Conservation (phyloP, 2,888 invertebrate species). For the Junonia oenone region DNA sequence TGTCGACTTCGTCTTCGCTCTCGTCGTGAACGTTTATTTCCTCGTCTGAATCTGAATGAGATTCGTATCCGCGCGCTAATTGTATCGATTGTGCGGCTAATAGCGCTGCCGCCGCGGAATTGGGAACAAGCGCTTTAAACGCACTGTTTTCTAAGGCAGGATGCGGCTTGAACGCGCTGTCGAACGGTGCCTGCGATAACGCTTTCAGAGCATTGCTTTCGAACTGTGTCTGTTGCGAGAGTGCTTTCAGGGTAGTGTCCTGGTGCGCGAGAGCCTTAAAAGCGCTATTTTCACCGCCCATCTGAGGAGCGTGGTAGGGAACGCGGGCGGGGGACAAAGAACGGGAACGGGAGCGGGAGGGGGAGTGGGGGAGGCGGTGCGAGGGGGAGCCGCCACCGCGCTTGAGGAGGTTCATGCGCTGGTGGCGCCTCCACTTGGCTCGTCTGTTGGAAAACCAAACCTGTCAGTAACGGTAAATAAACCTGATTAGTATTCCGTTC, state of each 20-base stretch:
- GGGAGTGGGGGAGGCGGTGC: constrained; percentile 77
- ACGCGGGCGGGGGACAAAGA: constrained; percentile 82
- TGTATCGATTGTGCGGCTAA: constrained; percentile 72
- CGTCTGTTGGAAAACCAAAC: constrained; percentile 99
- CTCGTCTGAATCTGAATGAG: constrained; percentile 83
- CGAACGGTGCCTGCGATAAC: constrained; percentile 58
- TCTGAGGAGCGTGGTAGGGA: constrained; percentile 80
- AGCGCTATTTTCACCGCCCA: constrained; percentile 95
- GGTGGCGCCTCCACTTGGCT: constrained; percentile 98
- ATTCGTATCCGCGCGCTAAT: constrained; percentile 68
- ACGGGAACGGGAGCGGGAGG: constrained; percentile 84
- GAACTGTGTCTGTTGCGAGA: constrained; percentile 77
- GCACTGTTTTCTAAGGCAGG: constrained; percentile 89
- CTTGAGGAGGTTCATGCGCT: constrained; percentile 95
- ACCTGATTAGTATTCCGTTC: constrained; percentile 74
- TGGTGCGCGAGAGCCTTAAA: constrained; percentile 87
- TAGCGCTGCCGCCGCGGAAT: constrained; percentile 81
- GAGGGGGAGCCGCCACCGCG: constrained; percentile 87
- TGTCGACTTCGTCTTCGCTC: constrained; percentile 82
- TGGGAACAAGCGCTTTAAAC: constrained; percentile 87
- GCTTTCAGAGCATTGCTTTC: constrained; percentile 80
- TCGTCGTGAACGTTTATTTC: constrained; percentile 93
- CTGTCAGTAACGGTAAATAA: constrained; percentile 89
- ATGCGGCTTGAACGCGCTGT: constrained; percentile 64
- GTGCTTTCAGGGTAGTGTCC: constrained; percentile 79